Evolutionary conservation across 2,888 invertebrate species (phyloP).

Genomic region (Thyatira batis): DNA sequence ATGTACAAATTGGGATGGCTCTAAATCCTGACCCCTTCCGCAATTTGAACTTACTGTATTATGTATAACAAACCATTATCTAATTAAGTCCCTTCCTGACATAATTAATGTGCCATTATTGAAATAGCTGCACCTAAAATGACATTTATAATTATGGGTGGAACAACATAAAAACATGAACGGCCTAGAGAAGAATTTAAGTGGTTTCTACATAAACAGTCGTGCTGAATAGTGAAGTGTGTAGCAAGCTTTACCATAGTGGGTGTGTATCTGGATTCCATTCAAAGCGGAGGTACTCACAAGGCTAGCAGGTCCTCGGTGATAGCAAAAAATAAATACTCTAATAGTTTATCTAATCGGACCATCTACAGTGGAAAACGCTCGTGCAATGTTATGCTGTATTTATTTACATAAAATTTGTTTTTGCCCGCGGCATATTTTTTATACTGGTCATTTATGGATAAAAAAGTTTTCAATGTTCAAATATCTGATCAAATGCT

Average conservation of each 20-base stretch:
- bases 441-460: too few relatives aligned
- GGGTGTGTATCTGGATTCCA: slow-evolving; percentile 33
- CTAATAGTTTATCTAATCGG: slow-evolving; percentile 18
- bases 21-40: too few relatives aligned
- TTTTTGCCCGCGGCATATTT: neutral
- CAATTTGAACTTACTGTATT: too few relatives aligned
- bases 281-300: slow-evolving; percentile 12
- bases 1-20: too few relatives aligned
- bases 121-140: neutral
- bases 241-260: slow-evolving; percentile 7
- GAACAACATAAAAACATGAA: neutral
- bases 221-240: neutral
- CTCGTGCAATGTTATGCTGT: neutral
- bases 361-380: slow-evolving; percentile 10
- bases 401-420: slow-evolving; percentile 2
- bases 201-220: neutral
- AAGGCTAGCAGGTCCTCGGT: slow-evolving; percentile 4
- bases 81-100: too few relatives aligned
- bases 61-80: too few relatives aligned
- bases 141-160: neutral
- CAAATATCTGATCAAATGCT: too few relatives aligned
- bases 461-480: neutral
- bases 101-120: too few relatives aligned
- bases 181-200: neutral
- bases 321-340: slow-evolving; percentile 9